Evolutionary conservation across 2,797 vertebrate genomes (phyloP), one percentile per base, ranked within the genome.

Genomic region (Peromyscus aztecus): DNA sequence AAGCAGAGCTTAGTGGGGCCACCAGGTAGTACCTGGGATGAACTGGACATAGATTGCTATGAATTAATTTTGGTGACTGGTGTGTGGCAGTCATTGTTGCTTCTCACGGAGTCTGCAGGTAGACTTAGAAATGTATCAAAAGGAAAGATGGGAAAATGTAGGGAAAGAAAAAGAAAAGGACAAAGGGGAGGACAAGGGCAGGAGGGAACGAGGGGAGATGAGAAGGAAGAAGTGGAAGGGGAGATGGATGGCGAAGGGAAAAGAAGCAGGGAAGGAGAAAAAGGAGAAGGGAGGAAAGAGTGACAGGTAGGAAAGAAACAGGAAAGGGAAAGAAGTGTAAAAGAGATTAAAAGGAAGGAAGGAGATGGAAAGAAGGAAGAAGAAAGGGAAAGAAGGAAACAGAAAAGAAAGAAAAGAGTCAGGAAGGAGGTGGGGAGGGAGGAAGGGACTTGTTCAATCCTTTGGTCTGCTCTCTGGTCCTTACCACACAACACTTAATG

Each of bases 1-100:
- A 98, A 99, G 98, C 98, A 12, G 98, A 99, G 99, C 99, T 99
- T 99, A 99, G 98, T 97, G 97, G 98, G 97, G 99, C 99, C 99
- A 98, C 98, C 98, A 97, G 98, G 98, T 98, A 98, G 99, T 98
- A 98, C 94, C 96, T 90, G 94, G 2, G 65, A 98, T 97, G 96
- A 97, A 96, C 94, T 59, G 43, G 94, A 98, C 98, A 98, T 98
- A 98, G 98, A 97, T 96, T 97, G 89, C 69, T 96, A 97, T 95
- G 96, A 96, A 97, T 97, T 98, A 87, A 96, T 98, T 97, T 97
- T 24, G 9, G 76, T 92, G 73, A 82, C 63, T 52, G 69, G 95
- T 2, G 8, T 59, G 65, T 61, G 80, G 83, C 92, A 97, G 97
- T 81, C 95, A 83, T 2, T 37, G 40, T 90, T 78, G 63, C 92